phyloP scores from a whole-genome alignment of 2,888 invertebrate species.

The Phaedon cochleariae region DNA sequence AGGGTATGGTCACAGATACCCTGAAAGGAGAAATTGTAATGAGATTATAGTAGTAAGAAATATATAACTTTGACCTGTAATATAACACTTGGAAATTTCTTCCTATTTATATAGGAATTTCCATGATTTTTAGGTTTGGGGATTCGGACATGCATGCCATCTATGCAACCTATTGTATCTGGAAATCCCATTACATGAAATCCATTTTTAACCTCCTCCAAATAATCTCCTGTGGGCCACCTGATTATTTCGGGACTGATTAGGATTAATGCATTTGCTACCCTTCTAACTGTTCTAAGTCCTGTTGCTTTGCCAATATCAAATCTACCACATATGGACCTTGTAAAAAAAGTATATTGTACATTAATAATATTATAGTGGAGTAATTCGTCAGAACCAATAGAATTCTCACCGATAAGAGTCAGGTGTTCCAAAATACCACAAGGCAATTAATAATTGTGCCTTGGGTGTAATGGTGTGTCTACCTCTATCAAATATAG shows the following conservation, averaged over 20 bases:
- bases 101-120: conserved; percentile 7
- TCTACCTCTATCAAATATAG: no score
- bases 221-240: background rate
- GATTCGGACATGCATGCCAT: conserved; percentile 9
- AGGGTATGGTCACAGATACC: conserved; percentile 5
- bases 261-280: conserved; percentile 14
- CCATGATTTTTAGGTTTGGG: conserved; percentile 8
- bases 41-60: no score
- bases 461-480: no score
- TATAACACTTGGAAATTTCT: background rate
- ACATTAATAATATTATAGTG: no score
- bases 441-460: no score
- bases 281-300: conserved; percentile 37
- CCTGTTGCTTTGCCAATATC: no score
- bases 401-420: no score
- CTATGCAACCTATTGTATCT: background rate
- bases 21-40: background rate
- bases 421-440: no score
- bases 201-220: background rate
- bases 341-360: no score
- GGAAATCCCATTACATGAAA: conserved; percentile 8
- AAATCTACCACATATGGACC: no score
- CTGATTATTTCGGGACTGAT: background rate
- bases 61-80: no score
- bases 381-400: no score